A percentile compares a stretch with the other conserved stretches of the same genome.
These are phyloP conservation scores for Hestina assimilis DNA, from an alignment of 1,140 invertebrate genomes.

Conservation along the genomic window DNA sequence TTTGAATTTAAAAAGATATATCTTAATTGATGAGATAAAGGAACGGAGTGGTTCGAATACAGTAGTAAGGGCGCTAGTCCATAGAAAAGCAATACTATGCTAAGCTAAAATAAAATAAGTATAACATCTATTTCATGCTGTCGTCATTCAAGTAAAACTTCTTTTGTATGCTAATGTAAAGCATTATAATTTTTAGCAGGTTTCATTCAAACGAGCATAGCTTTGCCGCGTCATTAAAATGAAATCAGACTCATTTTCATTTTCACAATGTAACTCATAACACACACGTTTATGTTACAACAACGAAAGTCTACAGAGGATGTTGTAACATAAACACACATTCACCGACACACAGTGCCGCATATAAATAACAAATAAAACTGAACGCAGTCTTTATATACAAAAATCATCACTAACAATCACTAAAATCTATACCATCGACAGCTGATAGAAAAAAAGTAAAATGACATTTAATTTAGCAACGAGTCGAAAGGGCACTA, in stretches of 20 bases:
- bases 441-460: no score
- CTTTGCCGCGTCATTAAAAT: no score
- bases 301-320: slow-evolving; percentile 32
- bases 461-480: no score
- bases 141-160: no score
- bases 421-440: no score
- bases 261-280: slow-evolving; percentile 72
- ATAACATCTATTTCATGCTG: no score
- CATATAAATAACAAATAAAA: slow-evolving; percentile 42
- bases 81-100: neutral
- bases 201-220: no score
- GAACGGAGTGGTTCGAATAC: slow-evolving; percentile 7
- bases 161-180: no score
- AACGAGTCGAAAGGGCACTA: no score
- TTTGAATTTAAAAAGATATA: slow-evolving; percentile 12
- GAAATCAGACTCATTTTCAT: slow-evolving; percentile 77
- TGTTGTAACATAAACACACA: slow-evolving; percentile 45
- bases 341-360: slow-evolving; percentile 59
- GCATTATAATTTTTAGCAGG: no score
- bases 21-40: slow-evolving; percentile 9
- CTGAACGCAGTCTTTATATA: slow-evolving; percentile 38
- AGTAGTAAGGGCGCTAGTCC: neutral
- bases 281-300: slow-evolving; percentile 46
- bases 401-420: slow-evolving; percentile 39
- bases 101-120: neutral